Base-by-base conservation (phyloP, 1,140 invertebrate genomes). In the Armadillidium nasatum region DNA sequence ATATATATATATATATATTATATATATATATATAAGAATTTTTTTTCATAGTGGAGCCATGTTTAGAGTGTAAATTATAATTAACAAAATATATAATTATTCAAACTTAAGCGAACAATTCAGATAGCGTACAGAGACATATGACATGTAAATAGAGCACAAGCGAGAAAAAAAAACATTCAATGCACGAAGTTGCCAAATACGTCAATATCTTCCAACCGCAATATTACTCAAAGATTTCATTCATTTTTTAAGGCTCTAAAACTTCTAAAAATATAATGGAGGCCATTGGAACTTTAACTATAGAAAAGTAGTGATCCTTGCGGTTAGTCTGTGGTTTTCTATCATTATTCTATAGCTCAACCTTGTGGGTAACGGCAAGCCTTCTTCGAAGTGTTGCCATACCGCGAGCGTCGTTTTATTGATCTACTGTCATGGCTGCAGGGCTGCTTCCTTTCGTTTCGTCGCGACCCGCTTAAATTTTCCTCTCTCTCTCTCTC, bases 301-400 rank as follows among this genome's bases (percentile, higher is more conserved):
- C 50, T 60, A 19, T 60, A 60, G 50, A 19, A 60, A 60, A 60
- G 50, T 4, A 60, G 50, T 60, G 50, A 60, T 60, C 50, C 50
- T 60, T 60, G 50, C 50, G 50, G 50, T 60, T 60, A 60, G 50
- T 60, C 50, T 60, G 50, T 60, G 50, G 50, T 60, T 60, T 60
- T 60, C 50, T 60, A 60, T 60, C 50, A 60, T 60, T 60, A 60
- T 60, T 4, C 50, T 60, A 19, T 19, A 19, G 19, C 50, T 60
- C 50, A 60, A 60, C 50, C 19, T 60, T 60, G 50, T 19, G 50
- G 50, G 50, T 60, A 60, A 60, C 11, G 19, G 50, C 50, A 19
- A 60, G 50, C 50, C 50, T 60, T 60, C 50, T 60, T 19, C 50
- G 50, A 19, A 60, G 50, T 60, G 7, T 60, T 60, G 50, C 50